Percentiles rank a stretch among this genome's conserved stretches.
Evolutionary conservation across 1,140 invertebrate genomes (phyloP).

Genomic region (Pteromalus puparum): DNA sequence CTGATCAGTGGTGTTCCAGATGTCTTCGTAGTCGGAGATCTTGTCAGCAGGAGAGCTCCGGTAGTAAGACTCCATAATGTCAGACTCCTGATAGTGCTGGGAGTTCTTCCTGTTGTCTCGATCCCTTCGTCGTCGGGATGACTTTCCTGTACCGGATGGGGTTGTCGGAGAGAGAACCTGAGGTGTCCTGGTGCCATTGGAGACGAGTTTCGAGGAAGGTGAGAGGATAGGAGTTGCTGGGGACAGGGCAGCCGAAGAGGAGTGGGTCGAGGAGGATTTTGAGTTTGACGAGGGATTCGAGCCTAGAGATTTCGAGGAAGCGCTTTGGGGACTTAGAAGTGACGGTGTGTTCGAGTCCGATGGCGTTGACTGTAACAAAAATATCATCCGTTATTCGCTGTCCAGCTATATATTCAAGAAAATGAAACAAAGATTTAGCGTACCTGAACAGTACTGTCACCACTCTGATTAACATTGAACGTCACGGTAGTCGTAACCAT

Average conservation of each 20-base stretch:
- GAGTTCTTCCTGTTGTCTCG: conserved; percentile 75
- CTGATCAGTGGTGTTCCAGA: conserved; percentile 83
- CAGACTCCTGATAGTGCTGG: conserved; percentile 85
- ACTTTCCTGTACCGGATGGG: conserved; percentile 70
- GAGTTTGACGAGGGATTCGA: conserved; percentile 66
- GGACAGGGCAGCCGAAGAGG: conserved; percentile 42
- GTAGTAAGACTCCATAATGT: conserved; percentile 91
- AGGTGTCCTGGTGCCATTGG: conserved; percentile 60
- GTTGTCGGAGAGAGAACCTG: conserved; percentile 70
- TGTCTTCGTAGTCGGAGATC: conserved; percentile 95
- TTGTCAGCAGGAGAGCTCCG: conserved; percentile 92
- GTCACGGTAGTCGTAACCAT: conserved; percentile 89
- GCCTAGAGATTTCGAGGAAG: conserved; percentile 67
- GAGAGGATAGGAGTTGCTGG: conserved; percentile 9
- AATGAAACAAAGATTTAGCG: not conserved
- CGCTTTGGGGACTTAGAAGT: conserved; percentile 68
- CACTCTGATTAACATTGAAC: conserved; percentile 82
- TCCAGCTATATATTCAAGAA: not conserved
- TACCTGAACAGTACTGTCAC: conserved; percentile 61
- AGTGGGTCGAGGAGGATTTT: conserved; percentile 56
- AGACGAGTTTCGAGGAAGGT: conserved; percentile 63
- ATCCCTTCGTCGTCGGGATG: conserved; percentile 66
- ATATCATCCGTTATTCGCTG: not conserved
- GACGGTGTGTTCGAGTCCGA: conserved; percentile 67
- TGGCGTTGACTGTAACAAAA: conserved; percentile 63